Conservation (phyloP, 2,113 vertebrate species). For the Ciconia stormi region DNA sequence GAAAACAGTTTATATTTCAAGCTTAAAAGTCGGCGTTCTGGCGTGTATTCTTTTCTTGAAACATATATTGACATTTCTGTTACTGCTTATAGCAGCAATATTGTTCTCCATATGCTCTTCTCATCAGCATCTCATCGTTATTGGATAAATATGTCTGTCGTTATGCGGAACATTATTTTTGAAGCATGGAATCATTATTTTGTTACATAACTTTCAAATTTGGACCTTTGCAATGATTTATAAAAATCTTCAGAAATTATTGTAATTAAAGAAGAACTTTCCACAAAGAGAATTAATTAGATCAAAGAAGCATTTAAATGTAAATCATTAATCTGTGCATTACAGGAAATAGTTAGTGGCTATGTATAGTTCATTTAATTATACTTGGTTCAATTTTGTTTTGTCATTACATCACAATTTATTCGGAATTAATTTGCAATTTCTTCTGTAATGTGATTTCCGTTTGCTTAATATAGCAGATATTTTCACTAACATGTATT, state of each 20-base stretch:
- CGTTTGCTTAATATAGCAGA: slow-evolving; percentile 21
- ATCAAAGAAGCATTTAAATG: slow-evolving; percentile 31
- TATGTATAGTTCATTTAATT: slow-evolving; percentile 40
- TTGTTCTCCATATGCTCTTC: slow-evolving; percentile 32
- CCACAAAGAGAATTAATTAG: slow-evolving; percentile 12
- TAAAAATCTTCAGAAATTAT: not conserved
- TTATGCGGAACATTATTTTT: slow-evolving; percentile 32
- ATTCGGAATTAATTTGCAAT: not conserved
- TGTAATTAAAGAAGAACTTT: slow-evolving; percentile 32
- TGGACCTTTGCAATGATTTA: slow-evolving; percentile 1
- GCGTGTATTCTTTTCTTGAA: not conserved
- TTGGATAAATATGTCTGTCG: slow-evolving; percentile 22
- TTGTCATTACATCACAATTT: slow-evolving; percentile 16
- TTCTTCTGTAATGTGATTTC: slow-evolving; percentile 51
- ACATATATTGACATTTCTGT: not conserved
- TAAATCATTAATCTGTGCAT: not conserved
- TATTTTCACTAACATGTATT: not conserved
- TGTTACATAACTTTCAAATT: slow-evolving; percentile 30
- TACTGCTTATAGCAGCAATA: not conserved
- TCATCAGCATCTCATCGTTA: not conserved
- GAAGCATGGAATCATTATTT: slow-evolving; percentile 20
- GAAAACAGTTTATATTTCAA: slow-evolving; percentile 4
- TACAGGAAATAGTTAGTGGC: slow-evolving; percentile 18
- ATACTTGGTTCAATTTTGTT: slow-evolving; percentile 18
- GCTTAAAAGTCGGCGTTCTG: not conserved